Evolutionary conservation across 2,888 invertebrate genomes (phyloP), one percentile per base, ranked within the genome.

Genomic region (Sarcophaga carnaria): DNA sequence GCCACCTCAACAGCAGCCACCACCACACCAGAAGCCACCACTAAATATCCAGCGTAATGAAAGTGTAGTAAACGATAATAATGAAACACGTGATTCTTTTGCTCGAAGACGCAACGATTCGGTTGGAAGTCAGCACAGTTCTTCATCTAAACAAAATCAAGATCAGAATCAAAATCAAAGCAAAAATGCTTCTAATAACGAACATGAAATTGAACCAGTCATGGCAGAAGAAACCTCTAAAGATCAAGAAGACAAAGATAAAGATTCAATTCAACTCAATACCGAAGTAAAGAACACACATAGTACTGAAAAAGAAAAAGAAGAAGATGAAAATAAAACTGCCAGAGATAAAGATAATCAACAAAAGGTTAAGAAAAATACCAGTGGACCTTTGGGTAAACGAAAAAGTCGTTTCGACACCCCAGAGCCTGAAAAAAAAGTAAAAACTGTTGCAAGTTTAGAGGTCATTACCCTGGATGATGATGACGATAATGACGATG

Each of bases 401-500:
- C 90, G 91, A 45, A 90, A 90, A 71, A 87, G 75, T 59, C 89
- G 89, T 20, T 90, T 89, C 80, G 87, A 87, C 75, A 70, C 88
- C 2, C 81, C 83, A 54, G 66, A 54, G 3, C 69, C 45, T 49
- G 67, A 54, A 6, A 81, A 66, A 62, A 70, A 82, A 79, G 63
- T 82, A 8, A 86, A 85, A 78, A 22, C 83, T 22, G 4, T 49
- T 88, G 62, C 70, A 83, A 80, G n/a, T 85, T 20, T 81, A 11
- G 88, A 93, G 71, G 90, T 92, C 17, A 89, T 90, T 45, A 91
- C 90, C 27, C 88, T 90, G 62, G 90, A 90, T 77, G 90, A 91
- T 83, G 90, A 91, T 60, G 91, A 91, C 83, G 90, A 91, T 60
- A 91, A 90, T 0, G 90, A 90, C 11, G 87, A 89, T 4, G 88